Evolutionary conservation across 2,888 invertebrate genomes (phyloP).

Genomic region (Cordilura impudica): DNA sequence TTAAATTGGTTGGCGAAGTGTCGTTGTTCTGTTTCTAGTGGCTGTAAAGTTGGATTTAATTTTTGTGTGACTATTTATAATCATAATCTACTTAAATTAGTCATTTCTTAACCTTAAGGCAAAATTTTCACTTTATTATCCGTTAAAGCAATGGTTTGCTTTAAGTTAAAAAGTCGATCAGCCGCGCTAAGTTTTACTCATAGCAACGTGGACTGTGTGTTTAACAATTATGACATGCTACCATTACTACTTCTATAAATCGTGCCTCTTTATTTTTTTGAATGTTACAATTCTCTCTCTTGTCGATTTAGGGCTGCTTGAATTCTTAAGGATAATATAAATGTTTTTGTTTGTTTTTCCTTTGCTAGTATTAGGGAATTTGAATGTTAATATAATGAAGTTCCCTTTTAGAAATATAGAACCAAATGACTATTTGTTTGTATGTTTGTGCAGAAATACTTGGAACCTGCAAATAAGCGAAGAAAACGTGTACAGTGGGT

Average conservation of each 20-base stretch:
- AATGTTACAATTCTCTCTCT: conserved; percentile 47
- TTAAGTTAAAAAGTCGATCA: conserved; percentile 12
- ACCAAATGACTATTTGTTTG: neutral
- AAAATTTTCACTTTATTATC: conserved; percentile 41
- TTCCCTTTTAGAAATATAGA: too few relatives aligned
- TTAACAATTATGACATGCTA: conserved; percentile 28
- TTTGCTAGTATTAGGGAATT: neutral
- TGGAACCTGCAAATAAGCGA: neutral
- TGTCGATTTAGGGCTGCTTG: neutral
- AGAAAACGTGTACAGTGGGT: conserved; percentile 74
- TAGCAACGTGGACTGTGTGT: neutral
- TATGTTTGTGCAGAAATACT: conserved; percentile 21
- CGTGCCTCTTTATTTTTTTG: conserved; percentile 63
- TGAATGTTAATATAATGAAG: conserved; percentile 24
- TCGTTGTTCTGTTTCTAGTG: conserved; percentile 13
- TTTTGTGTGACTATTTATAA: conserved; percentile 15
- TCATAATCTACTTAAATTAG: conserved; percentile 33
- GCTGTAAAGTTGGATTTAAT: conserved; percentile 21
- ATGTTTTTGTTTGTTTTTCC: conserved; percentile 3
- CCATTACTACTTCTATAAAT: conserved; percentile 8
- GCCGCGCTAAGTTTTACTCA: neutral
- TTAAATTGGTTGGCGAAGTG: conserved; percentile 29
- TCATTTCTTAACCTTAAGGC: conserved; percentile 43
- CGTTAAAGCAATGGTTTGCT: neutral
- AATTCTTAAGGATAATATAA: neutral